Conservation (phyloP, 2,797 vertebrate species). For the Liasis olivaceus region DNA sequence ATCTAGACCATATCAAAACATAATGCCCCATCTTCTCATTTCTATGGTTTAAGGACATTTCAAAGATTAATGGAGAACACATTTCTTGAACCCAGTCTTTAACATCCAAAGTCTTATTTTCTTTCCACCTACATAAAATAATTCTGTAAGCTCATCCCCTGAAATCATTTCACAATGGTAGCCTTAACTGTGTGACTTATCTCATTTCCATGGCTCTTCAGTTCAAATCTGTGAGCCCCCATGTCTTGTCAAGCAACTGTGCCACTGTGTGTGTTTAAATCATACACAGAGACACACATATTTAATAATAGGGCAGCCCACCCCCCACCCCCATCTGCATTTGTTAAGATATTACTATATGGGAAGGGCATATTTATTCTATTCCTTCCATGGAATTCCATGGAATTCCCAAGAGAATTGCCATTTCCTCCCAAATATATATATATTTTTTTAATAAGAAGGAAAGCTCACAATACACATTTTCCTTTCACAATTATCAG, state of each 20-base stretch:
- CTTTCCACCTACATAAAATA: neutral
- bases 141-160: neutral
- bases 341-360: neutral
- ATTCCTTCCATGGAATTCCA: neutral
- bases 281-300: neutral
- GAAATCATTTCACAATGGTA: neutral
- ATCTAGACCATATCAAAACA: neutral
- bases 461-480: neutral
- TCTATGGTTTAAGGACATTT: neutral
- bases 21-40: neutral
- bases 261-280: neutral
- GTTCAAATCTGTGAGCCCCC: neutral
- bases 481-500: neutral
- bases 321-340: neutral
- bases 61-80: neutral
- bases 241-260: neutral
- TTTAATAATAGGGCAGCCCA: neutral
- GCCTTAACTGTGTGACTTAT: neutral
- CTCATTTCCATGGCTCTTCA: neutral
- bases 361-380: neutral
- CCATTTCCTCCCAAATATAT: neutral
- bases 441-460: neutral
- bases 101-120: neutral
- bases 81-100: neutral
- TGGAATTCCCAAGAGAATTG: neutral